These are phyloP conservation scores for Delphinus delphis DNA, from an alignment of 2,113 vertebrate genomes.

Conservation along the genomic window DNA sequence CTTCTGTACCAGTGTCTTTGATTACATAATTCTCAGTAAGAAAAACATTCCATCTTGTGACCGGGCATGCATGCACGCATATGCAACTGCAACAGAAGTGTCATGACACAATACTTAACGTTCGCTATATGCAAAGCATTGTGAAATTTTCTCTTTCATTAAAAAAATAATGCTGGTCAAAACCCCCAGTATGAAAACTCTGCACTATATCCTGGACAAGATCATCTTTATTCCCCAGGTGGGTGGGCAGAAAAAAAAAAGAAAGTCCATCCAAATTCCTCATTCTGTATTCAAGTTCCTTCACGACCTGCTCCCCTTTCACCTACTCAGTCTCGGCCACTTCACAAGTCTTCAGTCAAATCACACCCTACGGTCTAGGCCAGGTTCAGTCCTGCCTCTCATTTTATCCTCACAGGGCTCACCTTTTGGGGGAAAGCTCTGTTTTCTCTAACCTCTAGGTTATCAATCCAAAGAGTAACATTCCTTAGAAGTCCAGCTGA, in stretches of 20 bases:
- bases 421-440: background rate
- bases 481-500: background rate
- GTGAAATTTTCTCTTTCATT: background rate
- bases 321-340: background rate
- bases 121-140: background rate
- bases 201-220: background rate
- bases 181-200: background rate
- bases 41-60: background rate
- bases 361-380: background rate
- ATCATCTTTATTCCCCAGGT: background rate
- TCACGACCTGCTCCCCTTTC: background rate
- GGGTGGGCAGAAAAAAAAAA: background rate
- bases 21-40: background rate
- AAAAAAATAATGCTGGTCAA: background rate
- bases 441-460: background rate
- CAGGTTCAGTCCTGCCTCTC: background rate
- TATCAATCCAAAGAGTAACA: background rate
- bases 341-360: background rate
- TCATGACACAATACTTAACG: background rate
- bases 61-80: no score
- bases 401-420: background rate
- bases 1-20: background rate
- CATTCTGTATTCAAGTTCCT: background rate
- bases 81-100: background rate
- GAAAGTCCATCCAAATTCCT: background rate